Evolutionary conservation across 2,113 vertebrate genomes (phyloP).

Genomic region (Paracanthobrama guichenoti): DNA sequence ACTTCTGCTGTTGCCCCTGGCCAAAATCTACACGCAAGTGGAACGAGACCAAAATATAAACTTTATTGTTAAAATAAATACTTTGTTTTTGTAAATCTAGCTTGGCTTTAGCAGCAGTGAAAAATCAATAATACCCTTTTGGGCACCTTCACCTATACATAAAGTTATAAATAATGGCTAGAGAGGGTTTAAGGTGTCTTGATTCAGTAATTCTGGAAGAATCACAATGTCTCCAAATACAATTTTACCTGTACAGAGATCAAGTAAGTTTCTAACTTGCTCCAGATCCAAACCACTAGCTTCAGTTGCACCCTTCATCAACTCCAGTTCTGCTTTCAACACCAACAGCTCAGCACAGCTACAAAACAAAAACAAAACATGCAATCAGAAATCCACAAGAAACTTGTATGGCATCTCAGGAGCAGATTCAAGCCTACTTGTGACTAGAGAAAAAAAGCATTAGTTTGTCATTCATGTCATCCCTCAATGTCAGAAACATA

Average conservation of each 20-base stretch:
- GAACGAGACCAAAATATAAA: slow-evolving; percentile 52
- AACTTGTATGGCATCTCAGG: background rate
- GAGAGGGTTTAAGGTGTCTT: background rate
- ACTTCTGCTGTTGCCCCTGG: slow-evolving; percentile 48
- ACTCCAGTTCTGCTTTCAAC: slow-evolving; percentile 86
- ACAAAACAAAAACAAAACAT: background rate
- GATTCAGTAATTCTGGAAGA: background rate
- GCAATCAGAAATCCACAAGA: background rate
- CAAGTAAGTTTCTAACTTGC: slow-evolving; percentile 82
- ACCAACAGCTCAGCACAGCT: slow-evolving; percentile 87
- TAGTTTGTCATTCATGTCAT: background rate
- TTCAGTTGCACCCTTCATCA: slow-evolving; percentile 77
- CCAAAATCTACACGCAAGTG: slow-evolving; percentile 55
- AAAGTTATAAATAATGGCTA: background rate
- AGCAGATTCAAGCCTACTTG: background rate
- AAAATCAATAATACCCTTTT: background rate
- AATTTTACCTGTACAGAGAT: slow-evolving; percentile 78
- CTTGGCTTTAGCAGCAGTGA: too few relatives aligned
- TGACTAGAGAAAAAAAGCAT: background rate
- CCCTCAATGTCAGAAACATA: slow-evolving; percentile 5
- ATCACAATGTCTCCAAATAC: background rate
- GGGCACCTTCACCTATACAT: background rate
- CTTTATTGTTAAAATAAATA: background rate
- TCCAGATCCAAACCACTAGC: slow-evolving; percentile 80
- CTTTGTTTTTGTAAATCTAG: too few relatives aligned